phyloP scores from a whole-genome alignment of 2,113 vertebrate species.

The Clarias magur region DNA sequence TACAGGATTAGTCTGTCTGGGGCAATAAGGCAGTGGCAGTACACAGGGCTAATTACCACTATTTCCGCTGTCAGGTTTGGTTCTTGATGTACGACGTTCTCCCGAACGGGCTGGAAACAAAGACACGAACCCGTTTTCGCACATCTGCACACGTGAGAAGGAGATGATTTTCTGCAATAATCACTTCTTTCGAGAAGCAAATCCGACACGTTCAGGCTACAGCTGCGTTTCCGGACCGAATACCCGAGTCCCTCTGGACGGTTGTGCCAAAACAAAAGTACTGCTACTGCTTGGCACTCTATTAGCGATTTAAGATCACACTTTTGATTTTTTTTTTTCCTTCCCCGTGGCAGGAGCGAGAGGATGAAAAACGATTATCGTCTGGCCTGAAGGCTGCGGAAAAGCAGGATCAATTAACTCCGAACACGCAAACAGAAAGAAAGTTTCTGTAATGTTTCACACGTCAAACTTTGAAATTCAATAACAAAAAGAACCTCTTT shows the following conservation, averaged over 20 bases:
- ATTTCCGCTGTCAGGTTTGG: conserved; percentile 49
- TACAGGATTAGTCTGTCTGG: conserved; percentile 56
- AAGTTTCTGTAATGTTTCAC: neutral
- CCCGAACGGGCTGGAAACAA: neutral
- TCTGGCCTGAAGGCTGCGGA: too few species aligned
- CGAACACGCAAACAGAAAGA: neutral
- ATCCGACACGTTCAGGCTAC: neutral
- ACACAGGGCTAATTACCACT: conserved; percentile 51
- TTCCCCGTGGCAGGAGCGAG: neutral
- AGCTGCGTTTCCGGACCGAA: conserved; percentile 1
- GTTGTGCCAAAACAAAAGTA: conserved; percentile 20
- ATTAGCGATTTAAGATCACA: conserved; percentile 29
- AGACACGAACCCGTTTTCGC: neutral
- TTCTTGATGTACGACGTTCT: conserved; percentile 19
- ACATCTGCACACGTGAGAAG: conserved; percentile 21
- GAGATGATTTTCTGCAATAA: conserved; percentile 51
- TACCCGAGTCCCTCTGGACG: neutral
- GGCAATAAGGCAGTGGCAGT: conserved; percentile 57
- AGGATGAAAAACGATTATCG: neutral
- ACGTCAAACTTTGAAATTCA: neutral
- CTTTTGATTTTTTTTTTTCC: conserved; percentile 4
- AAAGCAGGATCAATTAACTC: neutral
- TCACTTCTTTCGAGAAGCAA: conserved; percentile 51
- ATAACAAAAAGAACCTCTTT: neutral
- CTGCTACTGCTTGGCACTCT: neutral